phyloP scores from a whole-genome alignment of 2,888 invertebrate genomes.

The Cecidostiba fungosa region DNA sequence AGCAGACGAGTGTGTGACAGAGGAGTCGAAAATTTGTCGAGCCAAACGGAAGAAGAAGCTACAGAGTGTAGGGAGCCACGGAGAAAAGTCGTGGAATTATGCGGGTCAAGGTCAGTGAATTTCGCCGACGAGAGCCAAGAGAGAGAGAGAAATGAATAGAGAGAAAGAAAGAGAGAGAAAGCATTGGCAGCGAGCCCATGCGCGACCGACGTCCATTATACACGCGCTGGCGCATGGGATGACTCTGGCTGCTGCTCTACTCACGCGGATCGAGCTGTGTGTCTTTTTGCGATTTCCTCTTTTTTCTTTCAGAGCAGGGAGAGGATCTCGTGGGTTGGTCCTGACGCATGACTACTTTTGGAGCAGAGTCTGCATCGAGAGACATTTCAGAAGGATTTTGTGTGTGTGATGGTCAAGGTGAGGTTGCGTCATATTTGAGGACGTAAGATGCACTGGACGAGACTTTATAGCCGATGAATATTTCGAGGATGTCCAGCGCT shows the following conservation, averaged over 20 bases:
- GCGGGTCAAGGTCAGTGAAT: conserved; percentile 48
- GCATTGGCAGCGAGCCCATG: conserved; percentile 46
- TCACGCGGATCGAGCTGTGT: background rate
- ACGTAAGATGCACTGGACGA: background rate
- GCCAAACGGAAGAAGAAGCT: conserved; percentile 8
- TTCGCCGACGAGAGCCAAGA: conserved; percentile 10
- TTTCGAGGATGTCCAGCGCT: no score
- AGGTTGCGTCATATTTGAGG: background rate
- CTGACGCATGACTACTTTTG: background rate
- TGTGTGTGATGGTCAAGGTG: background rate
- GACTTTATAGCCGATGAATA: background rate
- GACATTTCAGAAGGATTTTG: background rate
- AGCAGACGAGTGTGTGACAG: background rate
- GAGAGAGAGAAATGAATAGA: background rate
- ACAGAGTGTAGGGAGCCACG: background rate
- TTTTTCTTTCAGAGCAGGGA: background rate
- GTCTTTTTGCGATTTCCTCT: background rate
- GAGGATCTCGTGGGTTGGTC: background rate
- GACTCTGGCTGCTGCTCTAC: background rate
- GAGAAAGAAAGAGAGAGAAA: background rate
- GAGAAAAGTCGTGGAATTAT: conserved; percentile 15
- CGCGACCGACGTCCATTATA: background rate
- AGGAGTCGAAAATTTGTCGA: background rate
- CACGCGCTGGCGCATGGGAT: background rate
- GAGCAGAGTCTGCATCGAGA: background rate